A percentile compares a stretch with the other conserved stretches of the same genome.
phyloP scores from a whole-genome alignment of 2,888 invertebrate genomes.

The Acleris laterana region DNA sequence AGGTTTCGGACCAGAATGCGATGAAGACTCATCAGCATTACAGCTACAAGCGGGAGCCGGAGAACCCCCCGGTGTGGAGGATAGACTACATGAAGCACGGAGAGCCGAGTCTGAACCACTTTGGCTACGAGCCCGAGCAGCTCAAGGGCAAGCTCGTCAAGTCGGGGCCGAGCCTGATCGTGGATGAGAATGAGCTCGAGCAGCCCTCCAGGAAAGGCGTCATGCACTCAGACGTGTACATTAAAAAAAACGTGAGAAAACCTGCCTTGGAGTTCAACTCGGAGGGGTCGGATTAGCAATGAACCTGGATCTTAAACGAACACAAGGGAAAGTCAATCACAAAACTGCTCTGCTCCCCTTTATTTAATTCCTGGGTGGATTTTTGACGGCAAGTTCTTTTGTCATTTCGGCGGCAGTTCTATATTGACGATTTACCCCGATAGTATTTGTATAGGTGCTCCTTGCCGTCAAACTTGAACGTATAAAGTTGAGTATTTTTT shows the following conservation, averaged over 20 bases:
- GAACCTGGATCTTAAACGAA: too few species aligned
- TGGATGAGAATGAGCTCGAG: constrained; percentile 54
- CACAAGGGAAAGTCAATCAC: too few species aligned
- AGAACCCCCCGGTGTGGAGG: constrained; percentile 65
- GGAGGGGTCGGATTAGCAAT: constrained; percentile 47
- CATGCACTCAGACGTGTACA: constrained; percentile 69
- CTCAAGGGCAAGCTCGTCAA: constrained; percentile 62
- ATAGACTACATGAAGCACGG: constrained; percentile 77
- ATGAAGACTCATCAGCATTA: constrained; percentile 51
- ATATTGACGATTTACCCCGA: too few species aligned
- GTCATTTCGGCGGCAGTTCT: too few species aligned
- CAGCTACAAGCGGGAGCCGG: constrained; percentile 53
- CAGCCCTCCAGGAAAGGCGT: constrained; percentile 59
- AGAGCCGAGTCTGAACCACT: constrained; percentile 61
- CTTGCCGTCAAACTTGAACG: too few species aligned
- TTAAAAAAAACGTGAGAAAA: constrained; percentile 65
- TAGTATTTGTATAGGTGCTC: too few species aligned
- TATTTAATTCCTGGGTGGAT: too few species aligned
- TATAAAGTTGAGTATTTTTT: too few species aligned
- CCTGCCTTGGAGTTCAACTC: constrained; percentile 49
- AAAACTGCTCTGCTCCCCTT: too few species aligned
- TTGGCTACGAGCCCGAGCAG: constrained; percentile 51
- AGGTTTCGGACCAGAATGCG: constrained; percentile 54
- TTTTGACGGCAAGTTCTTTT: too few species aligned
- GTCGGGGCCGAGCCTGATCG: constrained; percentile 54